Base-by-base conservation (phyloP, 2,888 invertebrate genomes). In the Polydrusus pterygomalis region DNA sequence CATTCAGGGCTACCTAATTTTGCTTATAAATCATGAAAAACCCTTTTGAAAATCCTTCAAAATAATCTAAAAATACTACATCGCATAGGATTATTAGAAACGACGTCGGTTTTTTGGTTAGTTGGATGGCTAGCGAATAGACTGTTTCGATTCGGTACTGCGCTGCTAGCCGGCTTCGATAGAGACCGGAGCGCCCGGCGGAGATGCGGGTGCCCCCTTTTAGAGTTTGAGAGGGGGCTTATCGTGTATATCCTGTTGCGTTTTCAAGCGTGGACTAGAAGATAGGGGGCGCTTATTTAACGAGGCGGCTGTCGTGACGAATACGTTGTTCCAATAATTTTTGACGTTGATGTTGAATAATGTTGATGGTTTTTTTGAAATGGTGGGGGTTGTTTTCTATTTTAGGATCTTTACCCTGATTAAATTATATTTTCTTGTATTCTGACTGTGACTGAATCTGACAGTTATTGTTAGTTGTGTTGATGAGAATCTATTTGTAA, bases 181-280 rank as follows among this genome's bases (percentile, higher is more conserved):
- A 70, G 74, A 74, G 74, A 72, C 34, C 71, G 77, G 73, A 75
- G 77, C 71, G 70, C 69, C 68, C 51, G 70, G 65, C 68, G 73
- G 60, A 65, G 71, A 69, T 71, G 69, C 47, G 54, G 78, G 75
- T 56, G 79, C 77, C 77, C 77, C 76, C 25, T 74, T 68, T 63
- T 67, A 51, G 47, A 70, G 69, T 18, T 62, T 17, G 49, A 60
- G 70, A 75, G 75, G 70, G 63, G 67, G 68, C 68, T 45, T 47
- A 47, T 20, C 63, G 62, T 47, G 54, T 15, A 74, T 30, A 60
- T 77, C 74, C 77, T 77, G 74, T 77, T 69, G 74, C 73, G 63
- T 69, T 74, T 47, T 6, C 45, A 40, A 20, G 58, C 70, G 47
- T 56, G 40, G 63, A 65, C 58, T 64, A 25, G 20, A 43, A 67